Conservation (phyloP, 2,113 vertebrate species). For the Petroica traversi region DNA sequence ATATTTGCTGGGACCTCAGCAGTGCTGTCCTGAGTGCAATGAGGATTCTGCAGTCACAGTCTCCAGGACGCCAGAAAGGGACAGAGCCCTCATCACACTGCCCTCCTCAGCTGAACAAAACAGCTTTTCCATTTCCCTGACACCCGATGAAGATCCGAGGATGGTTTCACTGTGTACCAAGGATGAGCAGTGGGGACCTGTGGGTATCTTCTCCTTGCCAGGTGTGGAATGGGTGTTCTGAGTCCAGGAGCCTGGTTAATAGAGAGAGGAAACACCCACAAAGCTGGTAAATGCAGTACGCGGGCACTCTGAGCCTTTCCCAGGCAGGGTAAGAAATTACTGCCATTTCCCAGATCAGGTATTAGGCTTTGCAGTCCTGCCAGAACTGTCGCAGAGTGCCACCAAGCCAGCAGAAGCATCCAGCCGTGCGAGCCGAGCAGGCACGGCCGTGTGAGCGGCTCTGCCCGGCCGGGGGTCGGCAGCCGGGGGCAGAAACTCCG, state of each 20-base stretch:
- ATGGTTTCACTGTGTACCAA: neutral
- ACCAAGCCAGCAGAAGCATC: neutral
- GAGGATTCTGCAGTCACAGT: neutral
- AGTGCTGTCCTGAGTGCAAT: neutral
- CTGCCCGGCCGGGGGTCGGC: neutral
- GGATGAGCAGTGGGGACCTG: neutral
- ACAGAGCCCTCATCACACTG: neutral
- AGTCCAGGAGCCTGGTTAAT: neutral
- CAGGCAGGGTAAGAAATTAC: neutral
- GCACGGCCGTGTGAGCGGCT: accelerated
- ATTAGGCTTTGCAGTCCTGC: neutral
- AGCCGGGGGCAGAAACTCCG: accelerated
- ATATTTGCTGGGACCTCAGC: neutral
- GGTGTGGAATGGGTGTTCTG: neutral
- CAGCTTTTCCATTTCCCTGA: neutral
- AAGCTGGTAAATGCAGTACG: neutral
- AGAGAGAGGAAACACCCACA: neutral
- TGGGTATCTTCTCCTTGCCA: neutral
- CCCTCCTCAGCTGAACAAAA: neutral
- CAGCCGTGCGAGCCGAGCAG: accelerated
- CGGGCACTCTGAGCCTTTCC: neutral
- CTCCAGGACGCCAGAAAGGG: neutral
- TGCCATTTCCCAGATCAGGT: neutral
- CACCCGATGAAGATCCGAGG: accelerated
- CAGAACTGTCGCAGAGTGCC: accelerated